Conservation (phyloP, 2,113 vertebrate species). For the Gambusia holbrooki region DNA sequence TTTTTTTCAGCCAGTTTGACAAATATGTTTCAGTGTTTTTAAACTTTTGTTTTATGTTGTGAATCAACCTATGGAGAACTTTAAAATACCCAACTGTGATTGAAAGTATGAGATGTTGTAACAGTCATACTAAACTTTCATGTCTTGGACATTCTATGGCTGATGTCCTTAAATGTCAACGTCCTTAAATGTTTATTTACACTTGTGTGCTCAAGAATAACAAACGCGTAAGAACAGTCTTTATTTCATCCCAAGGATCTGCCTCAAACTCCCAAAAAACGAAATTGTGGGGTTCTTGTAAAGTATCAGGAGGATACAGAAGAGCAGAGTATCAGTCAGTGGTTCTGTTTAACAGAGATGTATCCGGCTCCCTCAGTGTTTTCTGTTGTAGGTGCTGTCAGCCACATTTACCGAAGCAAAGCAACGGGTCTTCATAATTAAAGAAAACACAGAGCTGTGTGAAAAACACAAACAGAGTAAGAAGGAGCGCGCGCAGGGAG, state of each 20-base stretch:
- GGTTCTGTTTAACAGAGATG: slow-evolving; percentile 27
- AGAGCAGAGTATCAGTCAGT: slow-evolving; percentile 17
- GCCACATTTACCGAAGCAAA: slow-evolving; percentile 32
- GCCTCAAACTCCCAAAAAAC: neutral
- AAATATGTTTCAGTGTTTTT: neutral
- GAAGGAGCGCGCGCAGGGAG: slow-evolving; percentile 4
- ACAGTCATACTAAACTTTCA: neutral
- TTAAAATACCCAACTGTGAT: too few species aligned
- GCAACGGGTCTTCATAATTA: slow-evolving; percentile 43
- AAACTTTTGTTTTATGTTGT: too few species aligned
- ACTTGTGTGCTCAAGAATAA: neutral
- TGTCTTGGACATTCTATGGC: neutral
- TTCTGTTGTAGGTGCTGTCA: slow-evolving; percentile 34
- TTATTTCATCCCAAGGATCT: neutral
- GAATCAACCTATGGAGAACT: too few species aligned
- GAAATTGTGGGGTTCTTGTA: neutral
- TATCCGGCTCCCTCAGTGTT: slow-evolving; percentile 33
- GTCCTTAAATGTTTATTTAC: neutral
- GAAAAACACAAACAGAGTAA: slow-evolving; percentile 18
- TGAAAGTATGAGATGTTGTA: neutral
- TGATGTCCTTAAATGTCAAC: neutral
- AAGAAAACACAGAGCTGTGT: slow-evolving; percentile 35
- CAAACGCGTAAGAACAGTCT: neutral
- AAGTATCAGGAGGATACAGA: slow-evolving; percentile 16
- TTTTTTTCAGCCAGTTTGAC: neutral